phyloP scores from a whole-genome alignment of 2,888 invertebrate species.

The Diadegma fenestrale region DNA sequence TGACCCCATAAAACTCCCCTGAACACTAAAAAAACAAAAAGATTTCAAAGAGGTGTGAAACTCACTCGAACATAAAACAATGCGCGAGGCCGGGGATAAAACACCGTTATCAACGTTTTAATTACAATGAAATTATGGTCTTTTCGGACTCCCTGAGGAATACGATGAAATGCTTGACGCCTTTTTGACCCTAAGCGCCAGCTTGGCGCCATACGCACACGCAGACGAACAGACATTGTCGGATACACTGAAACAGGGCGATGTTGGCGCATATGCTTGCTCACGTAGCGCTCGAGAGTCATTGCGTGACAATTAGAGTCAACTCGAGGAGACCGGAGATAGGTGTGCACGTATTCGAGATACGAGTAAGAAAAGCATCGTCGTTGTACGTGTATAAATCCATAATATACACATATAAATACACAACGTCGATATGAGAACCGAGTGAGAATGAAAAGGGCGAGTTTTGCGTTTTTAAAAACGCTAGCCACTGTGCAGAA shows the following conservation, averaged over 20 bases:
- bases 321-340: conserved; percentile 61
- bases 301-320: conserved; percentile 69
- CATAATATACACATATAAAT: conserved; percentile 12
- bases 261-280: conserved; percentile 58
- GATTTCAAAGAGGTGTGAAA: conserved; percentile 30
- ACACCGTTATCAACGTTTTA: conserved; percentile 10
- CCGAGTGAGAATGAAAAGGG: conserved; percentile 10
- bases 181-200: conserved; percentile 35
- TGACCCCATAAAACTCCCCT: neutral
- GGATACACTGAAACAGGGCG: neutral
- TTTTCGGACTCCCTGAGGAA: conserved; percentile 35
- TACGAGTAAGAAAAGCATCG: conserved; percentile 52
- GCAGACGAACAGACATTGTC: neutral
- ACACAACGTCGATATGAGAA: conserved; percentile 4
- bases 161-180: conserved; percentile 30
- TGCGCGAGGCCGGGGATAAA: neutral
- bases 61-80: neutral
- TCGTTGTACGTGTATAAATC: conserved; percentile 14
- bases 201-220: conserved; percentile 47
- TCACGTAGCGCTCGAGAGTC: conserved; percentile 67
- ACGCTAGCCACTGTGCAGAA: neutral
- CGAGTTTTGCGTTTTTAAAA: neutral
- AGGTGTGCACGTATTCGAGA: conserved; percentile 50
- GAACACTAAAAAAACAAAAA: neutral
- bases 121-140: conserved; percentile 20